Evolutionary conservation across 92 coral and sea anemone genomes (phyloP).

Genomic region (Micromussa lordhowensis): DNA sequence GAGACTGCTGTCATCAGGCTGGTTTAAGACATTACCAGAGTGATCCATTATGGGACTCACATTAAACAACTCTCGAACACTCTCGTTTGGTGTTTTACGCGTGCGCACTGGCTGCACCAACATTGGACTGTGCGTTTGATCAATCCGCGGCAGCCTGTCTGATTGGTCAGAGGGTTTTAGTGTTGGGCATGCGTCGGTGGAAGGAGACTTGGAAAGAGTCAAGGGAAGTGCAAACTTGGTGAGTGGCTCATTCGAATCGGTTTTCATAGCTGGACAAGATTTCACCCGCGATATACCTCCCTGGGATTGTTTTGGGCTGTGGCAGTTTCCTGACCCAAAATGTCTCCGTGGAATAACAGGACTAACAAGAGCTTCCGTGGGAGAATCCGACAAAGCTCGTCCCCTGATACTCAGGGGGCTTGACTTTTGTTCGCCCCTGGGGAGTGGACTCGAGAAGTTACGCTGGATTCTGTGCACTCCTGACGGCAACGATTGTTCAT

Average conservation of each 20-base stretch:
- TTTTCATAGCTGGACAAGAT: slow-evolving; percentile 22
- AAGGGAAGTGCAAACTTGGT: not conserved
- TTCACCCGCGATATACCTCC: slow-evolving; percentile 12
- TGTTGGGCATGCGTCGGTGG: not conserved
- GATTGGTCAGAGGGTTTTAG: not conserved
- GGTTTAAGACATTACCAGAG: not conserved
- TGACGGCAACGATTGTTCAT: not conserved
- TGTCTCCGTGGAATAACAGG: slow-evolving; percentile 30
- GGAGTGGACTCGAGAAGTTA: slow-evolving; percentile 41
- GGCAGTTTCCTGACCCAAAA: not conserved
- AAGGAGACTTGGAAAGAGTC: slow-evolving; percentile 12
- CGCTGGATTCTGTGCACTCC: slow-evolving; percentile 27
- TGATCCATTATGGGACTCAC: slow-evolving; percentile 53
- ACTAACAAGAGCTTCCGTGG: slow-evolving; percentile 39
- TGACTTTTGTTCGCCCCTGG: not conserved
- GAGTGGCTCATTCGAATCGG: slow-evolving; percentile 15
- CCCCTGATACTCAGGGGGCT: slow-evolving; percentile 11
- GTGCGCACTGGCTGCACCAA: not conserved
- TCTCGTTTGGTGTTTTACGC: slow-evolving; percentile 31
- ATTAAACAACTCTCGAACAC: slow-evolving; percentile 44
- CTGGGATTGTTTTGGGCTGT: not conserved
- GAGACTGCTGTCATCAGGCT: not conserved
- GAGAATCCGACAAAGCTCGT: slow-evolving; percentile 34
- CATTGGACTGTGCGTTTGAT: slow-evolving; percentile 15
- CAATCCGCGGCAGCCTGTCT: slow-evolving; percentile 31